Base-by-base conservation (phyloP, 1,140 invertebrate species). In the Lamellibrachia luymesi region DNA sequence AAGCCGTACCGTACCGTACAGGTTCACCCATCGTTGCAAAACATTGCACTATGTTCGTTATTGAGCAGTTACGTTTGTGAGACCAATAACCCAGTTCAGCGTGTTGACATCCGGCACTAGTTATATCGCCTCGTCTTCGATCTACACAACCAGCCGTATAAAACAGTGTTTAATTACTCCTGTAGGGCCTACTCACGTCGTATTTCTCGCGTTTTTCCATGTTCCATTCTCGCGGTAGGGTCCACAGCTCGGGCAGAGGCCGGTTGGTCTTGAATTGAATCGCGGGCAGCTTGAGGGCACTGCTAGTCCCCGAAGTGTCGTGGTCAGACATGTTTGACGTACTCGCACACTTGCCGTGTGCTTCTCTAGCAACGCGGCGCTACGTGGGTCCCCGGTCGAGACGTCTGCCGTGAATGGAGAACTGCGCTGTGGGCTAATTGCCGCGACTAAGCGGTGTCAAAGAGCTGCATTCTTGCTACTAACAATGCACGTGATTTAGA, bases 211-310 rank as follows among this genome's bases (percentile, higher is more conserved):
- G 91, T 51, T 91, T 50, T n/a, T 91, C 91, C 91, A 91, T 91
- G 91, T 91, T 91, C 91, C 91, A 91, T 91, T 91, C 91, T 50
- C 49, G 7, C 91, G 91, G 91, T 13, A 91, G n/a, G 13, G 91
- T 91, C 91, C 91, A 91, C 51, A 50, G 17, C 91, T 91, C 91
- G 5, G 91, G 91, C 91, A 91, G 91, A 10, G 91, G 91, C 10
- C 91, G 91, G 49, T n/a, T 50, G 7, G 49, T 50, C 49, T 91
- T 91, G 91, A 17, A 93, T 25, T 89, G 51, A 51, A 38, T 91
- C 22, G 51, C 50, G 27, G 92, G 91, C 93, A 64, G 92, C 52
- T 89, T 51, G 50, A 49, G 92, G 92, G 13, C 92, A 80, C 10
- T 51, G 90, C 22, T 50, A 4, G 91, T 91, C 22, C 51, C 91